Percentiles rank a stretch among this genome's conserved stretches.
Evolutionary conservation across 2,888 invertebrate genomes (phyloP).

Genomic region (Craniophora ligustri): DNA sequence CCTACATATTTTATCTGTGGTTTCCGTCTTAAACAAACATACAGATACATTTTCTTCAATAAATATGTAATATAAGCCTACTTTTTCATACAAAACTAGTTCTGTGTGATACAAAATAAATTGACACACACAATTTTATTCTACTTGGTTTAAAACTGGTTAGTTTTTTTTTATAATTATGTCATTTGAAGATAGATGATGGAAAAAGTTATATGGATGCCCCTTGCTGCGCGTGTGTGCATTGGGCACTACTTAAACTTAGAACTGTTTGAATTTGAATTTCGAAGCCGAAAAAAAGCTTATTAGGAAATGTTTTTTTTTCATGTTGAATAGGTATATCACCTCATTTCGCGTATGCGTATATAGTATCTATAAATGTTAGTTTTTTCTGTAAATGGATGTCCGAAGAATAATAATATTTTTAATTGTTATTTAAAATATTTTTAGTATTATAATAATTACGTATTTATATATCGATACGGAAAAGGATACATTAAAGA

Average conservation of each 20-base stretch:
- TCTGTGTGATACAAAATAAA: constrained; percentile 13
- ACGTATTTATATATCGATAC: no score
- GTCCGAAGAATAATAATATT: no score
- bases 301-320: background rate
- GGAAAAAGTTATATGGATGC: constrained; percentile 62
- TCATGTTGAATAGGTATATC: no score
- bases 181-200: constrained; percentile 61
- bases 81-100: constrained; percentile 17
- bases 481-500: no score
- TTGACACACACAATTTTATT: no score
- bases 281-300: constrained; percentile 1
- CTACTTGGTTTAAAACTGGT: constrained; percentile 24
- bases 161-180: constrained; percentile 68
- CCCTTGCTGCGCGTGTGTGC: constrained; percentile 20
- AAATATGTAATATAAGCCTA: constrained; percentile 22
- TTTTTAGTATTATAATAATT: no score
- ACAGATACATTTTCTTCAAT: constrained; percentile 26
- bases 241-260: constrained; percentile 41
- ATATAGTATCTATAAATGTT: background rate
- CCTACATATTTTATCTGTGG: no score
- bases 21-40: constrained; percentile 8
- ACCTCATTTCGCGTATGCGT: background rate
- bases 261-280: constrained; percentile 23
- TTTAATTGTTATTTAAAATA: no score
- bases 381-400: no score